These are phyloP conservation scores for Chlamydotis undulata DNA, from an alignment of 2,113 vertebrate species.

Conservation along the genomic window DNA sequence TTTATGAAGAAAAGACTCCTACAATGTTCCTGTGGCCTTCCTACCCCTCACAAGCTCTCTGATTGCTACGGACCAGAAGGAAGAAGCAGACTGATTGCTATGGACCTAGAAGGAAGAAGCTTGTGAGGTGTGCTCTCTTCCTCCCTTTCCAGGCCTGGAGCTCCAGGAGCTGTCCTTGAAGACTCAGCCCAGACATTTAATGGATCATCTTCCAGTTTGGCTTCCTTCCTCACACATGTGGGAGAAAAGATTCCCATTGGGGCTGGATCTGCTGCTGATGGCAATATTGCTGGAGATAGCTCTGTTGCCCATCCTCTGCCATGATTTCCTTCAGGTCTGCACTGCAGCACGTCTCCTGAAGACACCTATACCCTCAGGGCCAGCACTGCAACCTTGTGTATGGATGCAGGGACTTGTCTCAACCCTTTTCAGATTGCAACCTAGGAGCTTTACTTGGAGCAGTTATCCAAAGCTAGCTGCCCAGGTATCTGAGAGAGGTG, in stretches of 20 bases:
- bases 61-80: too few species aligned
- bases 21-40: not conserved
- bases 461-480: not conserved
- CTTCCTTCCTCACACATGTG: not conserved
- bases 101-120: not conserved
- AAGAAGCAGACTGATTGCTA: not conserved
- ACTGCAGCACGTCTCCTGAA: not conserved
- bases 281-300: not conserved
- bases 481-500: not conserved
- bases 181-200: not conserved
- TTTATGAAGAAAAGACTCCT: not conserved
- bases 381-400: not conserved
- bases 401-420: not conserved
- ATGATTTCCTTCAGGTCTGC: not conserved
- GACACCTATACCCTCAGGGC: not conserved
- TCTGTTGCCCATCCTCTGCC: not conserved
- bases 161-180: not conserved
- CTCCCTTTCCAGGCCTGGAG: not conserved
- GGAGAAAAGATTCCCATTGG: not conserved
- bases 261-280: not conserved
- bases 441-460: not conserved
- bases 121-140: not conserved
- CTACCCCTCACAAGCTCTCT: not conserved
- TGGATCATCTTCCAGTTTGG: not conserved
- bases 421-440: not conserved